Base-by-base conservation (phyloP, 2,797 vertebrate species). In the Paratrypauchen microcephalus region DNA sequence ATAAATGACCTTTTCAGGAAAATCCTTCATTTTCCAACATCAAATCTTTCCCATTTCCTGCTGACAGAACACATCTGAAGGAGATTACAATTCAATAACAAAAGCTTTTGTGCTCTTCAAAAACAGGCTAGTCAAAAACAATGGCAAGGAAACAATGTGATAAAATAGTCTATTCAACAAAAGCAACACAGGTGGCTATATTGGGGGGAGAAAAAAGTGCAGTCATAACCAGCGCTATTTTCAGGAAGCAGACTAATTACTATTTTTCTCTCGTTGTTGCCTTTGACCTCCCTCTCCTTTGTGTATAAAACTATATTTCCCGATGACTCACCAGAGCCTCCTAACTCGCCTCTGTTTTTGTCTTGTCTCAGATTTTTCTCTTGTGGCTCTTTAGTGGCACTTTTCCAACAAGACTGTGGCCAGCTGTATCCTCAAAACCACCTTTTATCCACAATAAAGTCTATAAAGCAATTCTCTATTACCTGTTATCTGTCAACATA, bases 281-380 rank as follows among this genome's bases (percentile, higher is more conserved):
- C 30, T 62, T 62, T 62, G n/a, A 41, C 45, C 24, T 21, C 6
- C 26, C n/a, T 2, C 70, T 70, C n/a, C 23, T 62, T 66, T 63
- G 41, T 21, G 9, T 75, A 28, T 36, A 60, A 60, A 62, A 62
- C 60, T 36, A 13, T 23, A 15, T 56, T 77, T 66, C 66, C 72
- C 66, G 68, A 73, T 73, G 68, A 66, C 71, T 71, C 68, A 67
- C 52, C 77, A 72, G 71, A 65, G 81, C 65, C 74, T 81, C 66
- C 54, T 65, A 69, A 81, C 72, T 57, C 56, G 72, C 19, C 0
- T 1, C n/a, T 59, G 65, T 65, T 70, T 71, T 7, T 21, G 36
- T 45, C 39, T 24, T 55, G 68, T 48, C 55, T 67, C 73, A 57
- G n/a, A 41, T 58, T 41, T 23, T 12, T 58, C 2, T 30, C 2